phyloP scores from a whole-genome alignment of 2,113 vertebrate genomes.

The Jaculus jaculus region DNA sequence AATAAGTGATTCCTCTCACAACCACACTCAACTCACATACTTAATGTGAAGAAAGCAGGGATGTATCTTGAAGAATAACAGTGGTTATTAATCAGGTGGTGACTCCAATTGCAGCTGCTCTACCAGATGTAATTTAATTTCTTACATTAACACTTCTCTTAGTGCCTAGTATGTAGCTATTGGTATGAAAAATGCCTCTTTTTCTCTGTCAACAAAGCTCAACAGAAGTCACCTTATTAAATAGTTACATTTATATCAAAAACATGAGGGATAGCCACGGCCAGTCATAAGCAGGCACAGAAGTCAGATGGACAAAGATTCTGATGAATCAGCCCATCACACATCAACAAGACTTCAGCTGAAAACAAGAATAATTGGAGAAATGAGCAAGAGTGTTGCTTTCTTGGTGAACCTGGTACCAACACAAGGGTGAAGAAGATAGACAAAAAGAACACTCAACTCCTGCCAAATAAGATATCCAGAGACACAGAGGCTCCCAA shows the following conservation, averaged over 20 bases:
- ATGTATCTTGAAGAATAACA: not conserved
- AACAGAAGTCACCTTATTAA: not conserved
- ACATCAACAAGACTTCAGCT: no score
- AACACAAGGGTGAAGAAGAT: no score
- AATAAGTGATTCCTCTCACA: not conserved
- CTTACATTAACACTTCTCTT: not conserved
- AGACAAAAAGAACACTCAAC: no score
- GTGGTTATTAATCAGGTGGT: not conserved
- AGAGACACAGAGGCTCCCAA: no score
- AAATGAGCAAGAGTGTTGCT: no score
- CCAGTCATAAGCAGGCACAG: not conserved
- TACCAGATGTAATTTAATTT: not conserved
- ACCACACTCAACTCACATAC: not conserved
- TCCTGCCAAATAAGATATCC: no score
- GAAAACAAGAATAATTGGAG: no score
- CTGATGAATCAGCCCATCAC: fast-evolving
- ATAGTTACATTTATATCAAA: not conserved
- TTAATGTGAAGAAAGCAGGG: not conserved
- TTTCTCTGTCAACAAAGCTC: not conserved
- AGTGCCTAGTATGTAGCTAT: not conserved
- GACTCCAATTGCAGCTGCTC: not conserved
- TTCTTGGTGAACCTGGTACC: no score
- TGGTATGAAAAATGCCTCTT: not conserved
- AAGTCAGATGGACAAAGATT: no score
- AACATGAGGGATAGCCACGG: fast-evolving